Percentiles rank a stretch among this genome's conserved stretches.
These are phyloP conservation scores for Synergus umbraculus DNA, from an alignment of 2,888 invertebrate species.

Conservation along the genomic window DNA sequence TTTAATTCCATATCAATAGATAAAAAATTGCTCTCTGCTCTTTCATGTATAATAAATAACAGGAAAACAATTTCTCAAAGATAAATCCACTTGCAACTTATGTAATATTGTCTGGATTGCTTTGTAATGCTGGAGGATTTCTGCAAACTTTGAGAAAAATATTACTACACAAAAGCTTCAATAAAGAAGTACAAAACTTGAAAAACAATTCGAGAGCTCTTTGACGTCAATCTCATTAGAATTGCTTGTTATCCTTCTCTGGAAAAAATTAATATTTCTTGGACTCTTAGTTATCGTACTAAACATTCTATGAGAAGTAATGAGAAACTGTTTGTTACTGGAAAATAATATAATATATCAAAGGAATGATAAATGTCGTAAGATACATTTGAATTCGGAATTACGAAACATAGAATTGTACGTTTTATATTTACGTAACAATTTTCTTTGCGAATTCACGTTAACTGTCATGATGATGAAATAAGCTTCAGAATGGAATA, in stretches of 20 bases:
- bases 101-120: constrained; percentile 5
- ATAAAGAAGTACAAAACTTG: not conserved
- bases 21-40: not conserved
- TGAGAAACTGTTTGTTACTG: not conserved
- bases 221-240: not conserved
- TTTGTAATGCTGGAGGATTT: not conserved
- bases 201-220: constrained; percentile 8
- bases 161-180: not conserved
- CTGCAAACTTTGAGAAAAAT: constrained; percentile 8
- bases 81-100: not conserved
- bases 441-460: not conserved
- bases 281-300: not conserved
- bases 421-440: not conserved
- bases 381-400: not conserved
- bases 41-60: not conserved
- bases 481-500: not conserved
- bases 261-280: constrained; percentile 21
- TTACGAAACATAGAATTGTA: not conserved
- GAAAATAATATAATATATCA: too few relatives aligned
- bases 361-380: constrained; percentile 8
- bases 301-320: not conserved
- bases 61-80: not conserved
- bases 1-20: not conserved
- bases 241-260: constrained; percentile 29
- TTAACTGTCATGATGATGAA: not conserved